A percentile compares a stretch with the other conserved stretches of the same genome.
phyloP scores from a whole-genome alignment of 2,113 vertebrate species.

The Oncorhynchus clarkii region DNA sequence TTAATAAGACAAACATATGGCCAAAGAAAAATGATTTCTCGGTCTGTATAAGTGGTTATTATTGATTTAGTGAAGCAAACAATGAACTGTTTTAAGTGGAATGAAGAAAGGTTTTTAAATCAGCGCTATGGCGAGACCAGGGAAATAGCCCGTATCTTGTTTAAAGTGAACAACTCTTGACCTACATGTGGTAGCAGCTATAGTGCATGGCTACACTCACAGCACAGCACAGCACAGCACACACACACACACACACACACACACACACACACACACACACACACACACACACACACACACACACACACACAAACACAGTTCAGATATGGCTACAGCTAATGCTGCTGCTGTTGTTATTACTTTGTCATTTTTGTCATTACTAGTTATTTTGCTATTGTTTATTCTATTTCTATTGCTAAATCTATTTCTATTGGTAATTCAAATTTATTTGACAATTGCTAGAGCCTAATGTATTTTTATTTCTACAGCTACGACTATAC shows the following conservation, averaged over 20 bases:
- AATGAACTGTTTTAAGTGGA: constrained; percentile 18
- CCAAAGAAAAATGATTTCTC: constrained; percentile 15
- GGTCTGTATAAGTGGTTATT: constrained; percentile 4
- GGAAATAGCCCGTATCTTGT: constrained; percentile 30
- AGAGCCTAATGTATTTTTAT: neutral
- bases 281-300: too few relatives aligned
- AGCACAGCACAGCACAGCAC: neutral
- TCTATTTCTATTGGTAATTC: too few relatives aligned
- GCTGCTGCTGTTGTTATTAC: too few relatives aligned
- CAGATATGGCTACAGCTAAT: too few relatives aligned
- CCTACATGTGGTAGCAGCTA: constrained; percentile 54
- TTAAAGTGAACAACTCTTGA: constrained; percentile 63
- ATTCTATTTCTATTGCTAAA: too few relatives aligned
- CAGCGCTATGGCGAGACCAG: constrained; percentile 22
- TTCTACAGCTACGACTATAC: neutral
- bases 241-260: neutral
- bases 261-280: neutral
- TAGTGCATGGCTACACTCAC: constrained; percentile 16
- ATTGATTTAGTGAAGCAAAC: constrained; percentile 33
- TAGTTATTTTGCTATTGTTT: too few relatives aligned
- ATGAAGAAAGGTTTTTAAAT: constrained; percentile 33
- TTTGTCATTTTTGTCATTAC: too few relatives aligned
- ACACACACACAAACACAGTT: too few relatives aligned
- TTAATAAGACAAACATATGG: constrained; percentile 1
- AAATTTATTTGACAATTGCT: too few relatives aligned